Percentiles rank a stretch among this genome's conserved stretches.
phyloP scores from a whole-genome alignment of 2,113 vertebrate species.

The Rana temporaria region DNA sequence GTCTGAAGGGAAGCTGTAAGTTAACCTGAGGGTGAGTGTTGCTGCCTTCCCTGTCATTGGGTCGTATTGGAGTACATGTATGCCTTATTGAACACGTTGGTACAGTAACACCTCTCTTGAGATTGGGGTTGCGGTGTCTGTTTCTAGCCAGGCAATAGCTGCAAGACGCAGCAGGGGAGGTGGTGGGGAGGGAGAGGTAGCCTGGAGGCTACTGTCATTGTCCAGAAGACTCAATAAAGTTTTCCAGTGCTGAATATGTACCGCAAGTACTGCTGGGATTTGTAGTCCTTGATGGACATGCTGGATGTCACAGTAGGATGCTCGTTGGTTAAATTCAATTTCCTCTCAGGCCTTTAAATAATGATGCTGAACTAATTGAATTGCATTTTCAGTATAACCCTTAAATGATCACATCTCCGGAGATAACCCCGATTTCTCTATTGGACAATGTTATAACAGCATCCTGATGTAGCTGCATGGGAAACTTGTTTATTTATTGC shows the following conservation, averaged over 20 bases:
- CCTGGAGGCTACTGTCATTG: conserved; percentile 23
- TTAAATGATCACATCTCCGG: too few relatives aligned
- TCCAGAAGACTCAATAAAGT: conserved; percentile 38
- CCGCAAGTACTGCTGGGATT: conserved; percentile 40
- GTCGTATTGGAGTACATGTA: not conserved
- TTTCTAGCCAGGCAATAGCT: conserved; percentile 22
- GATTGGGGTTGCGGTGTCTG: not conserved
- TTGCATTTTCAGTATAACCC: too few relatives aligned
- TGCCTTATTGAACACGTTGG: not conserved
- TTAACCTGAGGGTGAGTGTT: conserved; percentile 27
- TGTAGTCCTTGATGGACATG: conserved; percentile 18
- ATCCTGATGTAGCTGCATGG: too few relatives aligned
- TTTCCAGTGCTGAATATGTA: not conserved
- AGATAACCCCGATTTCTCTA: too few relatives aligned
- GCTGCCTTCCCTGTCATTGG: too few relatives aligned
- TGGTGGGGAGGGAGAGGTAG: not conserved
- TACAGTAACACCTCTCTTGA: not conserved
- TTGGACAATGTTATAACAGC: too few relatives aligned
- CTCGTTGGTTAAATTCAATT: not conserved
- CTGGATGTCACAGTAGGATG: not conserved
- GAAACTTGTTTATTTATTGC: too few relatives aligned
- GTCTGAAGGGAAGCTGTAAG: conserved; percentile 10
- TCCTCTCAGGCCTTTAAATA: too few relatives aligned
- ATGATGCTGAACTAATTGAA: too few relatives aligned
- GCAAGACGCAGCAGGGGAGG: conserved; percentile 3